Base-by-base conservation (phyloP, 2,113 vertebrate genomes). In the Campylorhamphus procurvoides region DNA sequence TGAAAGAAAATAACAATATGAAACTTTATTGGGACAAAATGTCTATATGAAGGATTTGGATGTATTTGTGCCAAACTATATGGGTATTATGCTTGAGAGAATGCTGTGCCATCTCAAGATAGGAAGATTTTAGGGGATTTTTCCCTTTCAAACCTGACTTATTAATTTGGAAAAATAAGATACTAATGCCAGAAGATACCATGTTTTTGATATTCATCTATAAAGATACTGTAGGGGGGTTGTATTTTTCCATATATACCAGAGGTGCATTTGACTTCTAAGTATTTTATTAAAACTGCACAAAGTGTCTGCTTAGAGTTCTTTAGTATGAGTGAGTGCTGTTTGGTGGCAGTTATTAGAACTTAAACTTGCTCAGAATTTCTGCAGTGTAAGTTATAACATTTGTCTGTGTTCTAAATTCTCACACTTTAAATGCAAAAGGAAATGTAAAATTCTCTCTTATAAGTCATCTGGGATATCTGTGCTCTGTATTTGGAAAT, bases 341-440 rank as follows among this genome's bases (percentile, higher is more conserved):
- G 46, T 91, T 64, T 95, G 91, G 91, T 94, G 60, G 85, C 78
- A 6, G 63, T 77, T 94, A 89, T 18, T 35, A 87, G 71, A 88
- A 94, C 92, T 97, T 96, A 90, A 85, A 63, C 89, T 79, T 91
- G 80, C 40, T 90, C 83, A 89, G 92, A 96, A 92, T 79, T 94
- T 96, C 91, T 81, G 69, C 76, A 42, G 87, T 89, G 15, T 93
- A 76, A 85, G 89, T 94, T 67, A 83, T 73, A 88, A 92, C 60
- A 28, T 77, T 82, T 78, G 35, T 90, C 90, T 92, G 27, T 63
- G n/a, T 95, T 64, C 68, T 63, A 56, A 53, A 78, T 97, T 82
- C 87, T 67, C 89, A 80, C 78, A 76, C 49, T 52, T 44, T 33
- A 84, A 90, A 87, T 50, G 46, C 40, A 60, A 83, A 35, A 69